Evolutionary conservation across 2,888 invertebrate genomes (phyloP), one percentile per base, ranked within the genome.

Genomic region (Drosophila multiciliata): DNA sequence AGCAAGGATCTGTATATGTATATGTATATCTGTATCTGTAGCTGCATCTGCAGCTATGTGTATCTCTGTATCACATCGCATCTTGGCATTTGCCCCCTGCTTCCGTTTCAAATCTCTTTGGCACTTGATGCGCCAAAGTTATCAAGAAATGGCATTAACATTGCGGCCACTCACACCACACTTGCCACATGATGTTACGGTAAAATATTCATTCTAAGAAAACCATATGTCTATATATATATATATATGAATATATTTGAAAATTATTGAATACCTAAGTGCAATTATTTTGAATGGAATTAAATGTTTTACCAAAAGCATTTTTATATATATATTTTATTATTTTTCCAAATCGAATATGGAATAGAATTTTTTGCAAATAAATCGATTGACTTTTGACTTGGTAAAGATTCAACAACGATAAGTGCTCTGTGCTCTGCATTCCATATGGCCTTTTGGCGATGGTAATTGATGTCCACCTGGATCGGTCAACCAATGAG

Each of bases 101-200:
- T 79, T 75, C 80, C 78, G 78, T 36, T 66, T 79, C 78, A 80
- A 73, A 66, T 80, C 69, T 60, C 64, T 66, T 64, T 80, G 79
- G 80, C 73, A 77, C 70, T 61, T 67, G 70, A 77, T 70, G 79
- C 70, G 67, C 55, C 55, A 66, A 66, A 77, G 74, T 60, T 71
- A 80, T 77, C 80, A 74, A 73, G 48, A 67, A 68, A 67, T 49
- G 29, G 55, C 60, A 65, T 36, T 58, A 52, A 53, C 61, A 49
- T 35, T 59, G 62, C 48, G 42, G 50, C 45, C 42, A 66, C 55
- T 66, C 71, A 65, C 53, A 32, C 33, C 15, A 26, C 38, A 55
- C 58, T 62, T 50, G 49, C 26, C 50, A 63, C 38, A 17, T 35
- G 60, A 33, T 55, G 52, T 17, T 36, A 36, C 11, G 17, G 23